Conservation (phyloP, 2,888 invertebrate genomes). For the Julus scanicus region DNA sequence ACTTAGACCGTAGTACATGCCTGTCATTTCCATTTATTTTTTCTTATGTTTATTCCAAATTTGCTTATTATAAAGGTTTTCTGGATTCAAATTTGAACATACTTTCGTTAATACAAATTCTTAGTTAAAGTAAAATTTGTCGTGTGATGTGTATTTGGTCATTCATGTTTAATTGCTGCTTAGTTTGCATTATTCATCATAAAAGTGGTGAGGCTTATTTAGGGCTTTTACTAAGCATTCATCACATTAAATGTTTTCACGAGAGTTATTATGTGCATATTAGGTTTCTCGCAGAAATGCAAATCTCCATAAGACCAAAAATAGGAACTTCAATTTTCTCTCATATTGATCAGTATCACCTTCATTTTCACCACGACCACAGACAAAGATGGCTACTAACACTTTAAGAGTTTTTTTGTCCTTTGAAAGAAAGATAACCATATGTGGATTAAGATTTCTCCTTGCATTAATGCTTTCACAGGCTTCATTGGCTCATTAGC, state of each 20-base stretch:
- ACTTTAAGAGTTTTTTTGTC: not conserved
- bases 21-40: no score
- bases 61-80: no score
- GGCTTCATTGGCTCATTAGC: conserved; percentile 30
- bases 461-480: not conserved
- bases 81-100: no score
- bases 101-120: no score
- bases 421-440: not conserved
- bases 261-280: not conserved
- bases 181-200: no score
- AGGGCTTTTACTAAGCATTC: not conserved
- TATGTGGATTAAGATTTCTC: conserved; percentile 4
- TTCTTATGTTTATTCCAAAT: no score
- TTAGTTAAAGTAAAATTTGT: no score
- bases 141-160: no score
- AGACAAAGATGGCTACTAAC: not conserved
- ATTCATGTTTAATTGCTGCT: no score
- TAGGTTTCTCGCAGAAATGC: not conserved
- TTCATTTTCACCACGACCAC: not conserved
- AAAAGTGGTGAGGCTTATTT: no score
- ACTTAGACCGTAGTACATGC: no score
- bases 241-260: not conserved
- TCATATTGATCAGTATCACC: not conserved
- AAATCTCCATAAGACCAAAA: not conserved
- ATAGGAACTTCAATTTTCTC: not conserved